Evolutionary conservation across 1,140 invertebrate species (phyloP).

Genomic region (Triops longicaudatus): DNA sequence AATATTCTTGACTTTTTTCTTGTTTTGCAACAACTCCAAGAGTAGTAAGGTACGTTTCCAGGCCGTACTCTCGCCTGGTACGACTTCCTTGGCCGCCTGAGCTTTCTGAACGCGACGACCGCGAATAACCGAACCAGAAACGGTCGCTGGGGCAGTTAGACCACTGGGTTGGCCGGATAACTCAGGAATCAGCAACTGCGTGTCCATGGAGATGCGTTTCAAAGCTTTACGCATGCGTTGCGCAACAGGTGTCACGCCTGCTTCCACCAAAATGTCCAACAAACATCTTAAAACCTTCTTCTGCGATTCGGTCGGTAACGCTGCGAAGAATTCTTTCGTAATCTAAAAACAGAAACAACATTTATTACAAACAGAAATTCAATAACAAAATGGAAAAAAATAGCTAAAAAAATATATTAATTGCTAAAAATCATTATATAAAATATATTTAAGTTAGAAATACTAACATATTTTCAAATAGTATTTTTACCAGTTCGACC

Average conservation of each 20-base stretch:
- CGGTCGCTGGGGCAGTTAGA: slow-evolving; percentile 24
- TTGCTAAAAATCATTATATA: too few relatives aligned
- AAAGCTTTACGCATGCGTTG: slow-evolving; percentile 50
- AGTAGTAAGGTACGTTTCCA: slow-evolving; percentile 72
- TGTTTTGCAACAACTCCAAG: slow-evolving; percentile 73
- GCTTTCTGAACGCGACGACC: not conserved
- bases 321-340: slow-evolving; percentile 37
- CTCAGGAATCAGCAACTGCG: slow-evolving; percentile 42
- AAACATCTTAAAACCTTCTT: slow-evolving; percentile 39
- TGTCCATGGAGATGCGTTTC: slow-evolving; percentile 59
- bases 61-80: slow-evolving; percentile 16
- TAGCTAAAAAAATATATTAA: too few relatives aligned
- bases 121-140: not conserved
- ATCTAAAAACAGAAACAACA: slow-evolving; percentile 27
- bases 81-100: not conserved
- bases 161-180: not conserved
- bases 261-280: slow-evolving; percentile 37
- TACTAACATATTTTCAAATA: too few relatives aligned
- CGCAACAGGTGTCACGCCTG: slow-evolving; percentile 30
- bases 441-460: too few relatives aligned
- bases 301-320: slow-evolving; percentile 34
- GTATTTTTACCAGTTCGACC: not conserved
- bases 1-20: slow-evolving; percentile 61
- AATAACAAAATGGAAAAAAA: not conserved
- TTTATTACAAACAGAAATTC: not conserved